Base-by-base conservation (phyloP, 2,113 vertebrate species). In the Parus major region DNA sequence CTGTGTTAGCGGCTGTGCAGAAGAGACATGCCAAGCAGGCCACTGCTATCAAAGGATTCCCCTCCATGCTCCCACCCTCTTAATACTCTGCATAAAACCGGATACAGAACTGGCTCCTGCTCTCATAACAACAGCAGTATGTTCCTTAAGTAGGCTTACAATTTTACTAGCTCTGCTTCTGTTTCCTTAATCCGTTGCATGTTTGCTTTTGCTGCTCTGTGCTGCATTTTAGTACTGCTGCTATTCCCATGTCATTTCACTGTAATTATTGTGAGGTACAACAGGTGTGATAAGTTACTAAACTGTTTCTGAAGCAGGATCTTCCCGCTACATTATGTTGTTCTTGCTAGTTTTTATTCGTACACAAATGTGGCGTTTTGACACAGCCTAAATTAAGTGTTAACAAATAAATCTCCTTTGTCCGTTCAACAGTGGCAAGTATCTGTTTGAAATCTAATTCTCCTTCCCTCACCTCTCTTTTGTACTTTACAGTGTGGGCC, bases 401-500 rank as follows among this genome's bases (percentile, higher is more conserved):
- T 96, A 96, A 94, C 92, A 86, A 97, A 94, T 94, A 90, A 91
- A 92, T 93, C 76, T 96, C 88, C 82, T 95, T 72, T 86, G 76
- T 92, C 90, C 76, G 0, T 93, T 90, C 79, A 93, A 88, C 88
- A 83, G 93, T 93, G 94, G 92, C 92, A 95, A 96, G 92, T 96
- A 81, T 90, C 88, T 95, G 90, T 90, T 96, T 97, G 95, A 96
- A 88, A 96, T 95, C 49, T 83, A 92, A 94, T 96, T 88, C 81
- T 89, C 93, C 28, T 95, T 95, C 93, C 65, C 77, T 97, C 91
- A 96, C 96, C 94, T 96, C 95, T 96, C 92, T 94, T 97, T 96
- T 97, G 90, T 95, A 92, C 94, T 97, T 96, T 96, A 95, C 82
- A 90, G 92, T n/a, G 1, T 83, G 92, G 95, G 93, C 92, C 82